Base-by-base conservation (phyloP, 2,113 vertebrate species). In the Elephantulus edwardii region DNA sequence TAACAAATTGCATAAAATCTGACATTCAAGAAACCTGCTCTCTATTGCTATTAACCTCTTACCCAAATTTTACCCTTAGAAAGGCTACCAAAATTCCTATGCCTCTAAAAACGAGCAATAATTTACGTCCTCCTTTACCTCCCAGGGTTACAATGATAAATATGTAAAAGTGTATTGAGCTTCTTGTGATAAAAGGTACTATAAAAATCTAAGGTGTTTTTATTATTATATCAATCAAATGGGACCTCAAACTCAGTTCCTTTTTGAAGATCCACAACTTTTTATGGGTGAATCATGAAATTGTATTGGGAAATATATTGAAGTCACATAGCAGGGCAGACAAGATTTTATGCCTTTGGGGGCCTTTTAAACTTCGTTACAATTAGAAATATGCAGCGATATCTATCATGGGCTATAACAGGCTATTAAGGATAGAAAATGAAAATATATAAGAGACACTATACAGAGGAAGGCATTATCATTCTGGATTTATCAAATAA, bases 121-220 rank as follows among this genome's bases (percentile, higher is more conserved):
- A 93, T 95, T 95, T 92, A 93, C 92, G 62, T 88, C 38, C 44
- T 86, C 48, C 26, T 84, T 93, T 78, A 80, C 58, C 85, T 93
- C 86, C 33, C 66, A 60, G 66, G 66, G 83, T 94, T 95, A 83
- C 60, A 91, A 58, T 88, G 93, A 95, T 92, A 91, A 95, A 95
- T 95, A 95, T 86, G 76, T 95, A 91, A 95, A 93, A 92, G 66
- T 86, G 62, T 66, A 75, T 91, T 92, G 85, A 95, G 92, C 58
- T 88, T 93, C 95, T 86, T 91, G 90, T 89, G 83, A 93, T 93
- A 90, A 96, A 95, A 95, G n/a, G 24, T 46, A 96, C 80, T 91
- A 92, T 95, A 95, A 95, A 95, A 92, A 87, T 86, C 89, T 90
- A 94, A 95, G 91, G 82, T 94, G 40, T 93, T 96, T 96, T 95